Base-by-base conservation (phyloP, 2,888 invertebrate genomes). In the Atethmia centrago region DNA sequence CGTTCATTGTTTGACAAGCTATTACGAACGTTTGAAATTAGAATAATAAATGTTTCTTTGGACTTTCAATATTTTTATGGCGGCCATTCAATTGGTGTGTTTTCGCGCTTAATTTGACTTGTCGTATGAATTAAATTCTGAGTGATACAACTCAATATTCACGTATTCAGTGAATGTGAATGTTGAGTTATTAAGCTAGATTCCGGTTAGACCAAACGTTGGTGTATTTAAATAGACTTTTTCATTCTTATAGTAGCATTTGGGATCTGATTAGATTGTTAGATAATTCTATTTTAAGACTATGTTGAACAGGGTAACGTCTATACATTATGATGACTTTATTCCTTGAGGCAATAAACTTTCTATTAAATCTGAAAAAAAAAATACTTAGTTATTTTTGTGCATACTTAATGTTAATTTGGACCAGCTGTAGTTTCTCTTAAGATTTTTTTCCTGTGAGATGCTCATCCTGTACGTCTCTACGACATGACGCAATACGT, bases 1-100 rank as follows among this genome's bases (percentile, higher is more conserved):
- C 76, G 82, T 86, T 88, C 73, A 90, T 92, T 93, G 91, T 94
- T 94, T 93, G 91, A 92, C 91, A 91, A 87, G 89, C 91, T 88
- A 92, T 93, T 93, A 92, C 89, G 90, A 88, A 83, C 88, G 85
- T 88, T 88, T 83, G 83, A 83, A 90, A 88, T 86, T 88, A 85
- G 86, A 91, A 91, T 87, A 89, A 87, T 80, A 84, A 85, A 87
- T 87, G 89, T 88, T 89, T 88, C 88, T 89, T 87, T 88, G 87
- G 87, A 88, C 85, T 89, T 88, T 85, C 77, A 83, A 82, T 79
- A 79, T 80, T 80, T 79, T 84, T 74, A 84, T 75, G 75, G 81
- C 75, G 67, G 72, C 51, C 65, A 69, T 68, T 68, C 61, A 71
- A 71, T 75, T 71, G 25, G 51, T 82, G 25, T 68, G 40, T 64